phyloP scores from a whole-genome alignment of 2,797 vertebrate genomes.

The Neosilurus hyrtlii region DNA sequence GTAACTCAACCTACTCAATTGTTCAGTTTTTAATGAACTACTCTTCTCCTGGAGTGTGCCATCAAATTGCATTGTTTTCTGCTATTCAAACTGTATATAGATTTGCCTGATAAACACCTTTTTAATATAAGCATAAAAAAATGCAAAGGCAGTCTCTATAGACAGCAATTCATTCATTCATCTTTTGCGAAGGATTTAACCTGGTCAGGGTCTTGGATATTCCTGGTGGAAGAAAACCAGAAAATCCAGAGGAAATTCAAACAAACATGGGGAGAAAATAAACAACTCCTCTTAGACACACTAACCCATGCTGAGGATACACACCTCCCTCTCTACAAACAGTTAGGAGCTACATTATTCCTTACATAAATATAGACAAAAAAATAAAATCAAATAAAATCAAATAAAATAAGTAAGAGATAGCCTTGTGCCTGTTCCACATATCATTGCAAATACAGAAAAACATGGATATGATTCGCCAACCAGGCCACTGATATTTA shows the following conservation, averaged over 20 bases:
- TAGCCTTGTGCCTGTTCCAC: background rate
- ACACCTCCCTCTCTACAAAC: background rate
- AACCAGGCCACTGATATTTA: too few species aligned
- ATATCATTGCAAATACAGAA: background rate
- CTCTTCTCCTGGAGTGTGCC: background rate
- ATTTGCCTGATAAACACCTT: background rate
- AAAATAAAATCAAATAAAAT: background rate
- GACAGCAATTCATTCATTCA: background rate
- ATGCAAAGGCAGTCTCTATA: background rate
- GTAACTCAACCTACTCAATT: background rate
- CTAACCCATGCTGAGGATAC: background rate
- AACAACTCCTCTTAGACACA: background rate
- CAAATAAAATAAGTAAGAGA: background rate
- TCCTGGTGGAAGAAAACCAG: too few species aligned
- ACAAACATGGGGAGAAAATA: background rate
- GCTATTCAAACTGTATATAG: background rate
- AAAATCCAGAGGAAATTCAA: background rate
- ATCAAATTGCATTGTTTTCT: background rate
- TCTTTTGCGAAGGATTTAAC: background rate
- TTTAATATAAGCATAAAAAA: background rate
- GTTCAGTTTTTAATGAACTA: too few species aligned
- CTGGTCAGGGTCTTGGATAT: background rate
- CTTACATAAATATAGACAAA: background rate
- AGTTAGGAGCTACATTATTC: background rate
- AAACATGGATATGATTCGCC: background rate